A percentile compares a stretch with the other conserved stretches of the same genome.
phyloP scores from a whole-genome alignment of 2,888 invertebrate species.

The Operophtera brumata region DNA sequence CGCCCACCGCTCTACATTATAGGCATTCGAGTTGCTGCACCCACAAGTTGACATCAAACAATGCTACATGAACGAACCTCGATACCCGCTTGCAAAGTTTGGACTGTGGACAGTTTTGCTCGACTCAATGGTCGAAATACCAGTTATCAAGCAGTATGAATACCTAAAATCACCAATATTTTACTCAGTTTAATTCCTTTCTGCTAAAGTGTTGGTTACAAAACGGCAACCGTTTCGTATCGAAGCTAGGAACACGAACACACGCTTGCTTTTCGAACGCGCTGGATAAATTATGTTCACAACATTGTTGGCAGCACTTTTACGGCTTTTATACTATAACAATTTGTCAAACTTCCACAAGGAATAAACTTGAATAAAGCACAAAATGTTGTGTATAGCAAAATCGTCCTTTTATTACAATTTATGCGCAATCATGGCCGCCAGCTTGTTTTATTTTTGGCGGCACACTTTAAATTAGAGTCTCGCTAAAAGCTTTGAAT shows the following conservation, averaged over 20 bases:
- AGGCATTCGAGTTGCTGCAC: slow-evolving; percentile 41
- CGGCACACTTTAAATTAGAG: slow-evolving; percentile 21
- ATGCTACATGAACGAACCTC: slow-evolving; percentile 41
- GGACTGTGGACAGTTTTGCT: slow-evolving; percentile 13
- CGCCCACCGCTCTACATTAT: slow-evolving; percentile 31
- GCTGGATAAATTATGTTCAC: slow-evolving; percentile 39
- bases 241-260: slow-evolving; percentile 16
- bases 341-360: slow-evolving; percentile 23
- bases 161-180: too few relatives aligned
- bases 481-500: slow-evolving; percentile 20
- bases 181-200: too few relatives aligned
- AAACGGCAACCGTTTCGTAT: slow-evolving; percentile 18
- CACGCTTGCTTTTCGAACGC: slow-evolving; percentile 30
- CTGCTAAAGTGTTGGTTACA: slow-evolving; percentile 3
- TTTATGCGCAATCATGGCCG: slow-evolving; percentile 47
- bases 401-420: slow-evolving; percentile 34
- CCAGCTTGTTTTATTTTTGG: slow-evolving; percentile 25
- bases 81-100: slow-evolving; percentile 35
- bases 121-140: background rate
- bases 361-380: slow-evolving; percentile 26
- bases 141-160: too few relatives aligned
- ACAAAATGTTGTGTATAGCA: slow-evolving; percentile 10
- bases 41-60: slow-evolving; percentile 41
- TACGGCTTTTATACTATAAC: slow-evolving; percentile 8
- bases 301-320: slow-evolving; percentile 20